A percentile compares a stretch with the other conserved stretches of the same genome.
Conservation (phyloP, 2,797 vertebrate genomes). For the Vireo griseus region DNA sequence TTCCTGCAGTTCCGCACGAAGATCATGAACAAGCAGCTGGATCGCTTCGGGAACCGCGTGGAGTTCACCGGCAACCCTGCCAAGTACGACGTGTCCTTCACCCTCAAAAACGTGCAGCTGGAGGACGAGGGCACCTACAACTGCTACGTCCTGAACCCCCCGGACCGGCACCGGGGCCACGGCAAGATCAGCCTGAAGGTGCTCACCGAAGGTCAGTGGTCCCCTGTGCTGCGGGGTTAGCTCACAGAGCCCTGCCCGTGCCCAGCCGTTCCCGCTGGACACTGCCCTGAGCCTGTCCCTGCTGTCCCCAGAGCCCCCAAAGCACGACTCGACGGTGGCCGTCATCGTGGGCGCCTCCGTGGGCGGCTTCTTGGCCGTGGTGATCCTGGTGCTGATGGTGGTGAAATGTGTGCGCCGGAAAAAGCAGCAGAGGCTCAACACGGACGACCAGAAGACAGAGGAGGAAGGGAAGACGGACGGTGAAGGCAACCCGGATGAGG, state of each 20-base stretch:
- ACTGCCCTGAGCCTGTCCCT: neutral
- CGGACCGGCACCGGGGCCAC: constrained; percentile 86
- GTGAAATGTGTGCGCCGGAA: constrained; percentile 94
- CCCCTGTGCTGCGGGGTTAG: neutral
- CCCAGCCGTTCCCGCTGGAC: neutral
- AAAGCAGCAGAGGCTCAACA: constrained; percentile 90
- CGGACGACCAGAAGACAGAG: constrained; percentile 94
- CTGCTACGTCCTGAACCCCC: constrained; percentile 92
- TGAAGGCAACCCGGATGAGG: constrained; percentile 88
- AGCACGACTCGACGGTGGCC: constrained; percentile 91
- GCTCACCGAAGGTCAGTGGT: constrained; percentile 85
- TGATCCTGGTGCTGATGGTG: constrained; percentile 93
- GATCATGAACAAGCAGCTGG: constrained; percentile 79
- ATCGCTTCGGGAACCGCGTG: constrained; percentile 86
- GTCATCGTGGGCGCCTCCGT: constrained; percentile 93
- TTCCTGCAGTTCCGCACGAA: constrained; percentile 89
- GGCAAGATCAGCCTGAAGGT: constrained; percentile 84
- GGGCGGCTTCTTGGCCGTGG: constrained; percentile 89
- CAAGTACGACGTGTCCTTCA: constrained; percentile 91
- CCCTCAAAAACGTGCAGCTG: constrained; percentile 84
- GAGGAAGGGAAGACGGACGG: constrained; percentile 93
- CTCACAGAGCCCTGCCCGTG: neutral
- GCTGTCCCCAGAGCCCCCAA: constrained; percentile 80
- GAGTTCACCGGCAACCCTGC: constrained; percentile 89
- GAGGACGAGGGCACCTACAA: constrained; percentile 88